Percentiles rank a stretch among this genome's conserved stretches.
These are phyloP conservation scores for Camelus dromedarius DNA, from an alignment of 2,113 vertebrate species.

Conservation along the genomic window DNA sequence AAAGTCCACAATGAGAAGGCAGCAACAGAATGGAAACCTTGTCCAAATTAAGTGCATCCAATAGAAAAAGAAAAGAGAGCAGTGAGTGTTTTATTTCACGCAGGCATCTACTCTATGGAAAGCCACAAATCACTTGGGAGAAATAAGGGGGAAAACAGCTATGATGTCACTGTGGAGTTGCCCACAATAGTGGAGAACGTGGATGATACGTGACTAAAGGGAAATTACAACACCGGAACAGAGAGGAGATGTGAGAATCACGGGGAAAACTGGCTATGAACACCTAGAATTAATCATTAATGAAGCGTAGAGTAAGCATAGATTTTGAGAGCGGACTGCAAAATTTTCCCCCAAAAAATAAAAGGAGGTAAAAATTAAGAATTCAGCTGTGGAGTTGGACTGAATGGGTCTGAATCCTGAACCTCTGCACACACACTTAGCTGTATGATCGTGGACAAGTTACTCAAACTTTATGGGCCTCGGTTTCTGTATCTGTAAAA, in stretches of 20 bases:
- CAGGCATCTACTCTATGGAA: background rate
- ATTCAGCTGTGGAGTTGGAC: background rate
- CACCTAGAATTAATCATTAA: background rate
- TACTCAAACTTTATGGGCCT: background rate
- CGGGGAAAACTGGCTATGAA: background rate
- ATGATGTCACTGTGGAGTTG: background rate
- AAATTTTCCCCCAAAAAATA: background rate
- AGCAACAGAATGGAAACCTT: background rate
- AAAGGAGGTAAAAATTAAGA: background rate
- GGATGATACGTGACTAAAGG: background rate
- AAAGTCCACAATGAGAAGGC: background rate
- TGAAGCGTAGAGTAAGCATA: background rate
- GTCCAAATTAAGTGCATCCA: background rate
- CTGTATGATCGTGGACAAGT: background rate
- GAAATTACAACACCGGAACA: background rate
- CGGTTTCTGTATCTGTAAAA: background rate
- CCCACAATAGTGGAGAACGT: background rate
- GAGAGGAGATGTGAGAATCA: background rate
- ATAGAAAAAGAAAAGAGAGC: background rate
- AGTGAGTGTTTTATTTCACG: background rate
- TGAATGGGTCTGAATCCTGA: background rate
- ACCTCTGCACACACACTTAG: background rate
- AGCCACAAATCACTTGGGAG: background rate
- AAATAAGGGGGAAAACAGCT: background rate
- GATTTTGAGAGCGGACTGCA: background rate